These are phyloP conservation scores for Acanthisitta chloris DNA, from an alignment of 2,113 vertebrate species.

Conservation along the genomic window DNA sequence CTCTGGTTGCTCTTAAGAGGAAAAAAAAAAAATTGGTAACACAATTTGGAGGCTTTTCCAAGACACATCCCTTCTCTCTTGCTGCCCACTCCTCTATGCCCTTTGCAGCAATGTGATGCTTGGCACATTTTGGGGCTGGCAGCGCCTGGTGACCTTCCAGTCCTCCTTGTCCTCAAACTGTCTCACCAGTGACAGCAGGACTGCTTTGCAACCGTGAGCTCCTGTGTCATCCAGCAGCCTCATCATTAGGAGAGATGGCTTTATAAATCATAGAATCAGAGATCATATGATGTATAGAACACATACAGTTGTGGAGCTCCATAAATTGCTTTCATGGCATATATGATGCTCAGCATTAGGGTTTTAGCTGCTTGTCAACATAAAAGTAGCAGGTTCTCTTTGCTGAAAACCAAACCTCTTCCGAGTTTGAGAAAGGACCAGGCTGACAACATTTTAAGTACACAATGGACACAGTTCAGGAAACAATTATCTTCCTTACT, in stretches of 20 bases:
- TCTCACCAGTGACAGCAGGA: background rate
- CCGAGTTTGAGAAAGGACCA: background rate
- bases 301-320: background rate
- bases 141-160: background rate
- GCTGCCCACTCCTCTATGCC: background rate
- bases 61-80: background rate
- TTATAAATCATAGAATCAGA: background rate
- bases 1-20: background rate
- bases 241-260: background rate
- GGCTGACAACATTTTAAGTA: background rate
- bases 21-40: background rate
- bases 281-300: rapidly evolving
- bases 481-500: slow-evolving; percentile 65
- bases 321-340: rapidly evolving
- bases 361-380: background rate
- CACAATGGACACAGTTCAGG: slow-evolving; percentile 50
- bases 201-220: background rate
- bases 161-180: background rate
- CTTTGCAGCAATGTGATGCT: background rate
- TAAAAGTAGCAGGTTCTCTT: background rate
- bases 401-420: background rate
- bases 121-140: background rate
- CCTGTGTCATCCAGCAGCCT: background rate
- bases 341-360: background rate
- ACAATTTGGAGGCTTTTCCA: rapidly evolving